Evolutionary conservation across 2,113 vertebrate species (phyloP).

Genomic region (Gallinago jamesoni): DNA sequence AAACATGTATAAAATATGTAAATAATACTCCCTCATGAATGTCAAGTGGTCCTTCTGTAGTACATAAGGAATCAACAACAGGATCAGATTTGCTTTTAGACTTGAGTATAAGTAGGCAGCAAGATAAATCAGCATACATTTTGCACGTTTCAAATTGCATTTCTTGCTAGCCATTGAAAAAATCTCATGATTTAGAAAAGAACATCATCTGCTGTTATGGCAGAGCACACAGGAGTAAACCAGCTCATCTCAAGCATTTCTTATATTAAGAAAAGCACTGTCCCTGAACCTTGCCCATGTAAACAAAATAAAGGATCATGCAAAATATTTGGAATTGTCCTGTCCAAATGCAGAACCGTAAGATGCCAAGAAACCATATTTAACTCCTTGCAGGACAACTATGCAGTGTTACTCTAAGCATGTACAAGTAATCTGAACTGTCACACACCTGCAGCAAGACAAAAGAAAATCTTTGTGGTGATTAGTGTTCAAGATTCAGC

Average conservation of each 20-base stretch:
- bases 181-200: background rate
- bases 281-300: background rate
- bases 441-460: slow-evolving; percentile 13
- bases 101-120: background rate
- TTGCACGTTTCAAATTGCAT: background rate
- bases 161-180: background rate
- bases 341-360: background rate
- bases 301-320: background rate
- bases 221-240: background rate
- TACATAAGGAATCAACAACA: background rate
- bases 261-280: background rate
- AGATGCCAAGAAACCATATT: background rate
- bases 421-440: background rate
- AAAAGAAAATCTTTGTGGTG: background rate
- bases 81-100: background rate
- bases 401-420: background rate
- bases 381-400: background rate
- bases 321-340: slow-evolving; percentile 3
- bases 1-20: background rate
- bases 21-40: background rate
- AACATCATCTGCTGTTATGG: background rate
- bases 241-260: background rate
- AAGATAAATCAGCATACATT: background rate
- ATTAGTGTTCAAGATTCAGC: slow-evolving; percentile 5
- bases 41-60: background rate